Evolutionary conservation across 2,113 vertebrate genomes (phyloP).

Genomic region (Halichoeres trimaculatus): DNA sequence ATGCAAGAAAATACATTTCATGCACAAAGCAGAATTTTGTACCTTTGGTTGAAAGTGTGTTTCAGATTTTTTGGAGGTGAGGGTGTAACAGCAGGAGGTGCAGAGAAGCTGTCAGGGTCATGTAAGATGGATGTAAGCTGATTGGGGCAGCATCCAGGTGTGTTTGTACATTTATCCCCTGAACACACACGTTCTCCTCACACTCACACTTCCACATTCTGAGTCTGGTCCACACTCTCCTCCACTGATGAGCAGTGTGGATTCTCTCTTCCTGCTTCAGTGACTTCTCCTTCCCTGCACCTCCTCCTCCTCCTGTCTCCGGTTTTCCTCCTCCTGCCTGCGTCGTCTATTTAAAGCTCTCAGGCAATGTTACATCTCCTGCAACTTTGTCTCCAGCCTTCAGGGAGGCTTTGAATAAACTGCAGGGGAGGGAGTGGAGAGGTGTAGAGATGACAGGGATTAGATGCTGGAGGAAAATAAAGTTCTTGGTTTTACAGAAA

Average conservation of each 20-base stretch:
- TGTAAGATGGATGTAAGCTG: not conserved
- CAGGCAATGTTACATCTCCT: slow-evolving; percentile 28
- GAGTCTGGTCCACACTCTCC: not conserved
- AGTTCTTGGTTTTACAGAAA: not conserved
- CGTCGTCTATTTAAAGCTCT: slow-evolving; percentile 59
- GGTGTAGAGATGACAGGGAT: not conserved
- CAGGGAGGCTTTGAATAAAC: not conserved
- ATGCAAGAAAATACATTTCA: not conserved
- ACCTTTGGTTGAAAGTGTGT: not conserved
- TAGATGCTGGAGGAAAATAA: not conserved
- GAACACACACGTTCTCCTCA: not conserved
- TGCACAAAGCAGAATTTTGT: not conserved
- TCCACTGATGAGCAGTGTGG: not conserved
- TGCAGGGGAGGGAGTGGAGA: not conserved
- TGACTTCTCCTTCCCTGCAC: not conserved
- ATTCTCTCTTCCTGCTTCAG: not conserved
- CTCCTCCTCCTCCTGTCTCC: not conserved
- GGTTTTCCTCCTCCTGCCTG: not conserved
- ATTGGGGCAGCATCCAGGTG: slow-evolving; percentile 4
- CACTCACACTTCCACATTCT: not conserved
- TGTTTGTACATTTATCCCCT: not conserved
- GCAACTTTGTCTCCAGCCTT: slow-evolving; percentile 7
- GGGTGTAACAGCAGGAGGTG: not conserved
- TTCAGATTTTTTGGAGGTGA: not conserved
- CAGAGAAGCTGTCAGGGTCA: not conserved